Percentiles rank a stretch among this genome's conserved stretches.
phyloP scores from a whole-genome alignment of 2,888 invertebrate species.

The Phlogophora meticulosa region DNA sequence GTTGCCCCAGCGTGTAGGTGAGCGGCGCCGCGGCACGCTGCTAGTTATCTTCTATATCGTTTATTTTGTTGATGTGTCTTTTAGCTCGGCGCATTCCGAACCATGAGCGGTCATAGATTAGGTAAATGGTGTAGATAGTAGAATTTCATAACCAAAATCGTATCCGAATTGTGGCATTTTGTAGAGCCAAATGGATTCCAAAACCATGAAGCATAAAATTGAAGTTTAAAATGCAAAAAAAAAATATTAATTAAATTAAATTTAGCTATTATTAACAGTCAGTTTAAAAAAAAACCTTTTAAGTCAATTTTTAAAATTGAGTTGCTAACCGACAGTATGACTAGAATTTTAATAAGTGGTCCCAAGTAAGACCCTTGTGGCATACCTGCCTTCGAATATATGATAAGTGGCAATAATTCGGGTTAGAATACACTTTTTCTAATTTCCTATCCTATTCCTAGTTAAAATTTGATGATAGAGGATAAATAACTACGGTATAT shows the following conservation, averaged over 20 bases:
- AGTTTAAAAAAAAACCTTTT: no score
- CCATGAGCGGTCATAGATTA: conserved; percentile 76
- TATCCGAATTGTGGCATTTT: neutral
- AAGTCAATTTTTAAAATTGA: no score
- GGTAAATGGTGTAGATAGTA: conserved; percentile 24
- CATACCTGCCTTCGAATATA: conserved; percentile 13
- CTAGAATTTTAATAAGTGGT: neutral
- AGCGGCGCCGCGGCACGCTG: conserved; percentile 66
- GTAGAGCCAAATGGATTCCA: neutral
- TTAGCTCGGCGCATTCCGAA: conserved; percentile 85
- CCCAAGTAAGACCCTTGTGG: conserved; percentile 37
- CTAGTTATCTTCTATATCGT: conserved; percentile 81
- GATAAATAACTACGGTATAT: neutral
- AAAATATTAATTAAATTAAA: no score
- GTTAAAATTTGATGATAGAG: neutral
- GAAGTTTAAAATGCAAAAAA: no score
- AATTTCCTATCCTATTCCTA: no score
- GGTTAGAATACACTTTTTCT: no score
- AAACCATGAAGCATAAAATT: neutral
- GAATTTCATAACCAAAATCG: neutral
- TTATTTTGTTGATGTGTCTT: conserved; percentile 88
- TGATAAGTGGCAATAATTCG: no score
- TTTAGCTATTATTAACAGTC: no score
- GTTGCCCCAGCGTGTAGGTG: conserved; percentile 54
- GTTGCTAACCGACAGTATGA: no score